Evolutionary conservation across 2,888 invertebrate genomes (phyloP).

Genomic region (Drosophila greeni): DNA sequence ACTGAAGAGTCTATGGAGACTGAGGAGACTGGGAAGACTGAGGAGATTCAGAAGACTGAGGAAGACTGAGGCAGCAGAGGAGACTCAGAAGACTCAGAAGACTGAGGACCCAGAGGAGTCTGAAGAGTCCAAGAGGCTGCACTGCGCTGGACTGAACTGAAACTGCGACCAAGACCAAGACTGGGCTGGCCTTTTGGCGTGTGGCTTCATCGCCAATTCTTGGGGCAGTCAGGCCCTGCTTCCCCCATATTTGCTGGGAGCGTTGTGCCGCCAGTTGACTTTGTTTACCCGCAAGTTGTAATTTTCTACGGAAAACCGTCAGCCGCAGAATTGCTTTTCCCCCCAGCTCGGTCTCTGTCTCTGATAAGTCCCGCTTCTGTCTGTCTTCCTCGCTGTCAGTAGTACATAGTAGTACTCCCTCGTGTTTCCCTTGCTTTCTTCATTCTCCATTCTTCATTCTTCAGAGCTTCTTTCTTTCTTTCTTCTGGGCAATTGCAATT

Average conservation of each 20-base stretch:
- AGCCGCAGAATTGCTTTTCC: slow-evolving; percentile 66
- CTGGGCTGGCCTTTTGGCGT: slow-evolving; percentile 32
- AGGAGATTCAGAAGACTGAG: too few species aligned
- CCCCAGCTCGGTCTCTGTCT: slow-evolving; percentile 29
- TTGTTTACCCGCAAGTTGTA: slow-evolving; percentile 74
- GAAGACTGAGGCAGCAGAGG: slow-evolving; percentile 5
- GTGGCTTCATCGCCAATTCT: slow-evolving; percentile 41
- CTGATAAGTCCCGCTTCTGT: slow-evolving; percentile 71
- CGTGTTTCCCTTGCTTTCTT: slow-evolving; percentile 5
- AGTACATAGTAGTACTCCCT: not conserved
- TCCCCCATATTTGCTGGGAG: slow-evolving; percentile 9
- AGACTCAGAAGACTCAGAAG: too few species aligned
- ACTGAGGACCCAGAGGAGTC: too few species aligned
- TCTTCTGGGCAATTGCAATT: slow-evolving; percentile 56
- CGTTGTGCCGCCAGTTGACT: slow-evolving; percentile 55
- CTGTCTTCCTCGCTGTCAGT: slow-evolving; percentile 34
- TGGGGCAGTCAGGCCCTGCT: slow-evolving; percentile 10
- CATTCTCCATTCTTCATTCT: slow-evolving; percentile 22
- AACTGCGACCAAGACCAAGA: not conserved
- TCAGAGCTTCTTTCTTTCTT: slow-evolving; percentile 12
- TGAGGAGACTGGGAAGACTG: slow-evolving; percentile 4
- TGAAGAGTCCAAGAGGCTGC: too few species aligned
- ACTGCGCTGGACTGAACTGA: slow-evolving; percentile 21
- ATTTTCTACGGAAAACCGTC: slow-evolving; percentile 70
- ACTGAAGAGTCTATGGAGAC: too few species aligned